Percentiles rank a stretch among this genome's conserved stretches.
Conservation (phyloP, 37 sponge, comb jelly and placozoan genomes). For the Diacarnus erythraeanus region DNA sequence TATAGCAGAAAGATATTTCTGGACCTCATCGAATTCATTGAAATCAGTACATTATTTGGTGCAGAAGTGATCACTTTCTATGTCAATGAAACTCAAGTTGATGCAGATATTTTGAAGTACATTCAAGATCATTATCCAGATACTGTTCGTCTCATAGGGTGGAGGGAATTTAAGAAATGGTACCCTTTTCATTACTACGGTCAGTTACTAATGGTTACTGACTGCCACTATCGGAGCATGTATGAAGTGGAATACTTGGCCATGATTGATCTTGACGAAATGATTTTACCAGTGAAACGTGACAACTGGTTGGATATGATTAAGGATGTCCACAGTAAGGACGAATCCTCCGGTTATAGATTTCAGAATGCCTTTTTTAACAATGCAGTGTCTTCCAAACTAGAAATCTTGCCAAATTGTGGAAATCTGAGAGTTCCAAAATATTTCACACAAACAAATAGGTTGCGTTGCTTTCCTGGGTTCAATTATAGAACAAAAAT, state of each 20-base stretch:
- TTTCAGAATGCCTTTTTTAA: not conserved
- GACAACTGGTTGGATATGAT: not conserved
- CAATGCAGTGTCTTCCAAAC: not conserved
- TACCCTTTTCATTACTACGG: not conserved
- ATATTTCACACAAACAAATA: not conserved
- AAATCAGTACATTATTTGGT: not conserved
- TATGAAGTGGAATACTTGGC: not conserved
- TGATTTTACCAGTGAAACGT: not conserved
- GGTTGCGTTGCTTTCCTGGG: not conserved
- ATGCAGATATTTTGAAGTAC: not conserved
- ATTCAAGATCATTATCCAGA: not conserved
- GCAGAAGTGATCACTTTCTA: not conserved
- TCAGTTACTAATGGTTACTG: not conserved
- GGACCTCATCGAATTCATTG: not conserved
- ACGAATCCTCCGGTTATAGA: not conserved
- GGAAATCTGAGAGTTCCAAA: not conserved
- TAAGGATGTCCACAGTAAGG: not conserved
- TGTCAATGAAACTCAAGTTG: not conserved
- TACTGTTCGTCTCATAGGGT: not conserved
- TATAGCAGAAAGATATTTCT: not conserved
- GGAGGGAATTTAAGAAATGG: not conserved
- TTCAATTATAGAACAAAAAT: not conserved
- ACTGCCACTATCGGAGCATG: not conserved
- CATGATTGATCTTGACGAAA: not conserved
- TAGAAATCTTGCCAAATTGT: not conserved